Conservation (phyloP, 2,888 invertebrate species). For the Ophraella communa region DNA sequence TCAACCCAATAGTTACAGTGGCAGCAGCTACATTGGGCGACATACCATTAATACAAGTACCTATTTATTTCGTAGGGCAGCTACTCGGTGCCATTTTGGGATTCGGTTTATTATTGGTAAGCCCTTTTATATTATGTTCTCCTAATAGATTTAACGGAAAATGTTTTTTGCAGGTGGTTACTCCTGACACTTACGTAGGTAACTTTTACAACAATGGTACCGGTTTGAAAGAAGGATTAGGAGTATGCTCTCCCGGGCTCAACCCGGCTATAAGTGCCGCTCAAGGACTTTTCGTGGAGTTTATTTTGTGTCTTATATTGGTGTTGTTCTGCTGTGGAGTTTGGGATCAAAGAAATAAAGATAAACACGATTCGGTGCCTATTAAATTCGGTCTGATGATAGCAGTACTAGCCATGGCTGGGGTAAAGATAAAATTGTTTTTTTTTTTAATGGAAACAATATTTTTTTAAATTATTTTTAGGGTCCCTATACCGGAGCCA, state of each 20-base stretch:
- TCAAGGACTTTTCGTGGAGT: constrained; percentile 71
- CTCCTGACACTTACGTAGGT: constrained; percentile 41
- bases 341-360: constrained; percentile 74
- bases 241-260: constrained; percentile 52
- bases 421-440: constrained; percentile 41
- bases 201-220: constrained; percentile 24
- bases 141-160: not conserved
- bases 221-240: constrained; percentile 30
- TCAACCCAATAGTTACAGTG: constrained; percentile 80
- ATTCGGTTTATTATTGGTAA: constrained; percentile 70
- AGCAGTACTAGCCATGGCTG: constrained; percentile 69
- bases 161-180: constrained; percentile 42
- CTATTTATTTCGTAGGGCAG: constrained; percentile 71
- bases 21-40: constrained; percentile 70
- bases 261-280: constrained; percentile 44
- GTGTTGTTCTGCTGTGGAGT: constrained; percentile 72
- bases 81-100: constrained; percentile 72
- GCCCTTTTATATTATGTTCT: not conserved
- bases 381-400: constrained; percentile 74
- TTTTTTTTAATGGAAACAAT: not conserved
- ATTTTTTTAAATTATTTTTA: constrained; percentile 2
- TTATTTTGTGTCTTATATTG: constrained; percentile 69
- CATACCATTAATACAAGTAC: constrained; percentile 63
- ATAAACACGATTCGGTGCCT: constrained; percentile 70
- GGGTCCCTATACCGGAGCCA: constrained; percentile 64